Evolutionary conservation across 1,140 invertebrate species (phyloP).

Genomic region (Pseudomyrmex flavicornis): DNA sequence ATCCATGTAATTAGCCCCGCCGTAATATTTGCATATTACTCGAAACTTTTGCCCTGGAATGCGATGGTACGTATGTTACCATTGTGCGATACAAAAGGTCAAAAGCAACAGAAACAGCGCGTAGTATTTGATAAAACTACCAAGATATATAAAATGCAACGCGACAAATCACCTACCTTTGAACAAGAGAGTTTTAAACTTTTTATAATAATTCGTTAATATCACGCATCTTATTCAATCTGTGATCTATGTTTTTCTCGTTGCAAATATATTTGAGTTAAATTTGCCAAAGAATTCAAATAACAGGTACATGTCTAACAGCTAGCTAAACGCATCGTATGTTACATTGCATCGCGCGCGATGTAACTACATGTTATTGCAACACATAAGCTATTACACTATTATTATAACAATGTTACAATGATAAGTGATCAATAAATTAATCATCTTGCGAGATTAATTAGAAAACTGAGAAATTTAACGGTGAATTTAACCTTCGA

Average conservation of each 20-base stretch:
- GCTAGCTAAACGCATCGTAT: neutral
- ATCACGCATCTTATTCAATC: slow-evolving; percentile 4
- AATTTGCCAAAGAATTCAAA: slow-evolving; percentile 26
- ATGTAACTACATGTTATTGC: neutral
- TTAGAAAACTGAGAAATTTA: too few relatives aligned
- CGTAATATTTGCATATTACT: slow-evolving; percentile 62
- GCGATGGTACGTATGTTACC: slow-evolving; percentile 40
- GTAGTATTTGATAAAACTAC: slow-evolving; percentile 46
- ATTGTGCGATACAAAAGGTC: slow-evolving; percentile 46
- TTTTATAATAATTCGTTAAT: too few relatives aligned
- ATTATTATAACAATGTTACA: slow-evolving; percentile 1
- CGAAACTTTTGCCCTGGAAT: slow-evolving; percentile 51
- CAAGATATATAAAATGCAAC: slow-evolving; percentile 26
- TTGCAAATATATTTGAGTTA: slow-evolving; percentile 31
- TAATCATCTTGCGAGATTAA: neutral
- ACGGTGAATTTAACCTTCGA: too few relatives aligned
- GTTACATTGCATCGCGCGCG: neutral
- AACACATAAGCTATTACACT: too few relatives aligned
- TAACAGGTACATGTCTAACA: neutral
- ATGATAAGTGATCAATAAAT: slow-evolving; percentile 17
- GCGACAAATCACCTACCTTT: slow-evolving; percentile 34
- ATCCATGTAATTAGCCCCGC: slow-evolving; percentile 54
- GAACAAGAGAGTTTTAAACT: neutral
- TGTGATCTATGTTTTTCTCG: neutral
- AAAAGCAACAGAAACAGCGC: slow-evolving; percentile 22